These are phyloP conservation scores for Polyommatus icarus DNA, from an alignment of 2,888 invertebrate genomes.

Conservation along the genomic window DNA sequence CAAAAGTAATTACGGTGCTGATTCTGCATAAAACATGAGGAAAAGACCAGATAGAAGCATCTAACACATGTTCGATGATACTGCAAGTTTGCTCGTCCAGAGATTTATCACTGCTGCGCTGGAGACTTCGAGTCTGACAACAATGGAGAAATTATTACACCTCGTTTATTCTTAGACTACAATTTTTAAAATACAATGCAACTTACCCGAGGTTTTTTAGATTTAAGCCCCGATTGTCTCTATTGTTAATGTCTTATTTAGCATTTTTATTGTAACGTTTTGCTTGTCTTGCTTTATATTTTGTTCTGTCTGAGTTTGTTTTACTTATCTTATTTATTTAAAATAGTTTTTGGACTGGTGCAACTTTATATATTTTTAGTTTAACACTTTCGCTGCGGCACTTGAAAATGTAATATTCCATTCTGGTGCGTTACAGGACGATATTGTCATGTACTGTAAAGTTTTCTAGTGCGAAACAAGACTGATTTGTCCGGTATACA, in stretches of 20 bases:
- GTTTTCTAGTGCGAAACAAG: too few species aligned
- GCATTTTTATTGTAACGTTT: conserved; percentile 12
- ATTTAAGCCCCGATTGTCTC: conserved; percentile 11
- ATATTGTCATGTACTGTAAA: too few species aligned
- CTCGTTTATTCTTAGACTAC: conserved; percentile 29
- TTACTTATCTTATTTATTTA: neutral
- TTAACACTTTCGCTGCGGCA: too few species aligned
- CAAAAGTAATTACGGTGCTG: conserved; percentile 22
- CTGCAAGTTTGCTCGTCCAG: conserved; percentile 29
- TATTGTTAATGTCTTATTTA: conserved; percentile 29
- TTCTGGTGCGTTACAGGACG: too few species aligned
- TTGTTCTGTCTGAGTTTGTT: neutral
- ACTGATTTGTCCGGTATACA: too few species aligned
- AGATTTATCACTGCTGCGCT: conserved; percentile 30
- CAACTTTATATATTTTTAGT: neutral
- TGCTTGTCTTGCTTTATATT: neutral
- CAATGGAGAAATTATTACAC: conserved; percentile 29
- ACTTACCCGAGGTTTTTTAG: conserved; percentile 17
- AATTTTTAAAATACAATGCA: conserved; percentile 31
- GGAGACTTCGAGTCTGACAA: conserved; percentile 26
- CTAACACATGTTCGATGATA: conserved; percentile 33
- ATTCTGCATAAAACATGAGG: conserved; percentile 23
- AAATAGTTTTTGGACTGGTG: too few species aligned
- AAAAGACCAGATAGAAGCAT: conserved; percentile 29
- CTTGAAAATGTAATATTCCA: too few species aligned